A percentile compares a stretch with the other conserved stretches of the same genome.
phyloP scores from a whole-genome alignment of 1,140 invertebrate species.

The Armadillidium nasatum region DNA sequence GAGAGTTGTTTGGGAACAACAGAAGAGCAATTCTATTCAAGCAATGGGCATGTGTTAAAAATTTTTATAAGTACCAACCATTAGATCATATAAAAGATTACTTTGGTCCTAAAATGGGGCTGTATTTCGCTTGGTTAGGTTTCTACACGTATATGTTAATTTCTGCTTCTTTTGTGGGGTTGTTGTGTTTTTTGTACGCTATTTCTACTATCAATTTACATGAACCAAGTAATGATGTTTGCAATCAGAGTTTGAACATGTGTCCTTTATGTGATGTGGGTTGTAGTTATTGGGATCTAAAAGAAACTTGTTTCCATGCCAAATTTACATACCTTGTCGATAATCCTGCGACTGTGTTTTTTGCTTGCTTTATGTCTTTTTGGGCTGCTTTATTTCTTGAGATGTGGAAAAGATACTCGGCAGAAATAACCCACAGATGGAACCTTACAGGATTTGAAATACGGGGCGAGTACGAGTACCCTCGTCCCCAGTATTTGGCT shows the following conservation, averaged over 20 bases:
- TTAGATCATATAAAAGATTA: constrained; percentile 81
- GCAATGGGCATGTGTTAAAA: constrained; percentile 81
- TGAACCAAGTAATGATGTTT: constrained; percentile 84
- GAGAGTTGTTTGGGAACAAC: constrained; percentile 31
- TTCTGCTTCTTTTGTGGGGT: constrained; percentile 75
- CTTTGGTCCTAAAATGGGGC: constrained; percentile 85
- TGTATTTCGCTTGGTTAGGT: constrained; percentile 98
- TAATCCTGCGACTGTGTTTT: constrained; percentile 92
- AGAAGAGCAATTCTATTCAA: constrained; percentile 61
- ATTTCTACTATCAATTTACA: constrained; percentile 76
- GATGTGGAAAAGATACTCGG: constrained; percentile 87
- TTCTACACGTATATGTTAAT: constrained; percentile 93
- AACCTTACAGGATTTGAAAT: constrained; percentile 80
- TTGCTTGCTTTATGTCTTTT: constrained; percentile 95
- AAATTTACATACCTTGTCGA: constrained; percentile 91
- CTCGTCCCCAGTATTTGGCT: constrained; percentile 72
- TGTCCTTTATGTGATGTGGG: constrained; percentile 83
- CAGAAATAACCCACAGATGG: constrained; percentile 85
- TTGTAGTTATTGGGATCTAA: constrained; percentile 74
- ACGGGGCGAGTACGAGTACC: constrained; percentile 84
- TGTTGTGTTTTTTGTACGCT: constrained; percentile 82
- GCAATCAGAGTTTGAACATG: constrained; percentile 67
- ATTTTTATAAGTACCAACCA: constrained; percentile 87
- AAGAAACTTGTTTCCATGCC: constrained; percentile 82
- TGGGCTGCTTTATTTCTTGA: constrained; percentile 93